Evolutionary conservation across 1,140 invertebrate genomes (phyloP), one percentile per base, ranked within the genome.

Genomic region (Tribolium castaneum): DNA sequence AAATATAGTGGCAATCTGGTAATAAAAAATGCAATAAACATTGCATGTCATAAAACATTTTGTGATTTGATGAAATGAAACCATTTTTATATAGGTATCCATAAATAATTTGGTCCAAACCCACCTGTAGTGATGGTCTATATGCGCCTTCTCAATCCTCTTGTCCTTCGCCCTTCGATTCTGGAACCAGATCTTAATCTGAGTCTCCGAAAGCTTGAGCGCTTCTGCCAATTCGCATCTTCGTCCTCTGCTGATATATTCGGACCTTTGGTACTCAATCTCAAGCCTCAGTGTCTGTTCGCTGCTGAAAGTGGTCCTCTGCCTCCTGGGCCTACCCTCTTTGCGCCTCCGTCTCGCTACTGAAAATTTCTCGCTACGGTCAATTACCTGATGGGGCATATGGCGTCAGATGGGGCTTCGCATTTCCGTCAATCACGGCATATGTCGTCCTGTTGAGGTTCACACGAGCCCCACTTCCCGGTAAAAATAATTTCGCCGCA

Each of bases 121-220:
- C 12, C 51, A 97, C 97, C 97, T 94, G 86, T 96, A 96, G 79
- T 97, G 96, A 83, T 98, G 96, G 88, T 99, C 97, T 22, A 97
- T 89, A 73, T 98, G 96, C 0, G 97, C 96, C 84, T 98, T 98
- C 84, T 99, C 97, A 76, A 99, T 96, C 59, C 97, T 89, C 87
- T 98, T 99, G 84, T 98, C 97, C 87, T 98, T 98, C 6, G 97
- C 97, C 80, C 97, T 89, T 56, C 97, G 89, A 87, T 99, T 98
- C 87, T 99, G 97, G 85, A 98, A 99, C 97, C 97, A 98, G 78
- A 98, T 98, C 88, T 98, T 98, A 66, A 98, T 97, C 88, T 97
- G 96, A 0, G 96, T 98, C 87, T 98, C 97, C 1, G 95, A 96
- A 5, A 99, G 88, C 54, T 91, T 89, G 16, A 98, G 86, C 0